Conservation (phyloP, 2,888 invertebrate genomes). For the Pterostichus niger region DNA sequence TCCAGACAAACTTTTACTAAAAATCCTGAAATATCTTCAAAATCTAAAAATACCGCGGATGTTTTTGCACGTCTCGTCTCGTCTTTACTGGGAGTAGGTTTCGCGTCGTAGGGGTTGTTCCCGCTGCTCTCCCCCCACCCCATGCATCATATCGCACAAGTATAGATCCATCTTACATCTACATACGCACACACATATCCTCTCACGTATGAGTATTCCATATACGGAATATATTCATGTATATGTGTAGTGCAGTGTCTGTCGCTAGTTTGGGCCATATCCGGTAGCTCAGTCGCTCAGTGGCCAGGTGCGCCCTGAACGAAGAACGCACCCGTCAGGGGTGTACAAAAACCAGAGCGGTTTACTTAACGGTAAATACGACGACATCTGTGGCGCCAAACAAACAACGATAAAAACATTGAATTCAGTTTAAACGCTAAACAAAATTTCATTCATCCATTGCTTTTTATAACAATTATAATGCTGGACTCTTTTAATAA, state of each 20-base stretch:
- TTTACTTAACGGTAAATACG: constrained; percentile 48
- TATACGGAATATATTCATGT: constrained; percentile 33
- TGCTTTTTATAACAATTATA: no score
- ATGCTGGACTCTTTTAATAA: no score
- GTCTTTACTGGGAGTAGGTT: constrained; percentile 24
- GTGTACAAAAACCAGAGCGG: constrained; percentile 51
- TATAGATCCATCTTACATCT: constrained; percentile 30
- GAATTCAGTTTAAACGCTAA: not conserved
- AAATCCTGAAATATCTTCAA: not conserved
- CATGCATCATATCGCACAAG: constrained; percentile 12
- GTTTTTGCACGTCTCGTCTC: constrained; percentile 58
- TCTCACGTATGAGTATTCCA: not conserved
- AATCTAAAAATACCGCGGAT: constrained; percentile 40
- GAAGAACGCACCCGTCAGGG: constrained; percentile 44
- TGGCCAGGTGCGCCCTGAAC: constrained; percentile 72
- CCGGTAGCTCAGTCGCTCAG: constrained; percentile 73
- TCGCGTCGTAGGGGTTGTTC: constrained; percentile 36
- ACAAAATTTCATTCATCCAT: not conserved
- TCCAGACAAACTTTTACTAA: not conserved
- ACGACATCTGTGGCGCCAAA: constrained; percentile 35
- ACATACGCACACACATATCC: constrained; percentile 10
- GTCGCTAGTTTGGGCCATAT: constrained; percentile 73
- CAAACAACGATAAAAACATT: not conserved
- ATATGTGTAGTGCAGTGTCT: constrained; percentile 37
- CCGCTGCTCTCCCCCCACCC: not conserved